phyloP scores from a whole-genome alignment of 2,797 vertebrate species.

The Austrolebias charrua region DNA sequence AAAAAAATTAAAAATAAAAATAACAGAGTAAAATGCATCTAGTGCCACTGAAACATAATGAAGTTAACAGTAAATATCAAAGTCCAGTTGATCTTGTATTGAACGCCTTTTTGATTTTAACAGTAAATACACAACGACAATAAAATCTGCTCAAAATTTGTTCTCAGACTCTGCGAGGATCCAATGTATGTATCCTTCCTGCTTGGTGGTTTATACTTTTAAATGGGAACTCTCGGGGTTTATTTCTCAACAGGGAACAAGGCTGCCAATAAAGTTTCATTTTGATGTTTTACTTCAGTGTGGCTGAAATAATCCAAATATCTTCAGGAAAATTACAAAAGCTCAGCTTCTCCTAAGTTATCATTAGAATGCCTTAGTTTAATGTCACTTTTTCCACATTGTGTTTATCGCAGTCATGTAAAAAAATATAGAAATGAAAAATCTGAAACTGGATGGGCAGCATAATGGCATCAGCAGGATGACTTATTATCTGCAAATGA shows the following conservation, averaged over 20 bases:
- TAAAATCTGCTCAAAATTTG: too few species aligned
- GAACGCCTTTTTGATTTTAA: too few species aligned
- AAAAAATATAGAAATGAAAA: too few species aligned
- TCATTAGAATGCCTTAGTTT: background rate
- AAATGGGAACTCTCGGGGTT: background rate
- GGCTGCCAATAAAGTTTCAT: background rate
- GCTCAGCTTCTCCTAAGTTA: background rate
- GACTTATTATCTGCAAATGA: background rate
- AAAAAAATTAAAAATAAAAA: too few species aligned
- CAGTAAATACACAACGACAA: too few species aligned
- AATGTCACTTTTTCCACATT: background rate
- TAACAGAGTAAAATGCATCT: too few species aligned
- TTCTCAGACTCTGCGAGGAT: too few species aligned
- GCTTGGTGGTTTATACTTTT: too few species aligned
- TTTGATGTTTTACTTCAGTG: background rate
- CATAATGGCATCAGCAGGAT: constrained; percentile 2
- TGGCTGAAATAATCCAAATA: background rate
- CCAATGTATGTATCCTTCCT: too few species aligned
- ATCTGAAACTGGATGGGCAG: background rate
- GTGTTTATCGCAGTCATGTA: background rate
- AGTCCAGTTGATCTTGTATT: too few species aligned
- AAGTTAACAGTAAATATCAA: too few species aligned
- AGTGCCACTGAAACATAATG: too few species aligned
- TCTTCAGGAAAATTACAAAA: background rate
- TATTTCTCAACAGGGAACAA: background rate